A percentile compares a stretch with the other conserved stretches of the same genome.
These are phyloP conservation scores for Calliopum simillimum DNA, from an alignment of 2,888 invertebrate species.

Conservation along the genomic window DNA sequence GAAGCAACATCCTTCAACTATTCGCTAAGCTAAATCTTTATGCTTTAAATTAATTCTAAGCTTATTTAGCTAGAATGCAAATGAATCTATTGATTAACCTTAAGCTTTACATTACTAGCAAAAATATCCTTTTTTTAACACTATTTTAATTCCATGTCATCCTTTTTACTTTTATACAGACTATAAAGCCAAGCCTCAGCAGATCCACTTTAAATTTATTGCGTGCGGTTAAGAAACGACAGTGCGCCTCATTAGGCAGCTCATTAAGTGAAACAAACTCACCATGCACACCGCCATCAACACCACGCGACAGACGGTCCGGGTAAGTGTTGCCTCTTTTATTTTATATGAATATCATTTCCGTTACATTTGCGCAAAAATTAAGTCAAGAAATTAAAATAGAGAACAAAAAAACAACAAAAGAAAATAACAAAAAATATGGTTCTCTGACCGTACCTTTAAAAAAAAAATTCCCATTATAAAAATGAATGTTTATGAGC, in stretches of 20 bases:
- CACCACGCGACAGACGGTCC: conserved; percentile 65
- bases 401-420: no score
- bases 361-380: no score
- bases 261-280: conserved; percentile 67
- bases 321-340: conserved; percentile 58
- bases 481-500: neutral
- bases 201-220: conserved; percentile 66
- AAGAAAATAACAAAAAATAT: no score
- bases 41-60: neutral
- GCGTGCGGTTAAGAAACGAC: conserved; percentile 67
- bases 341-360: no score
- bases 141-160: neutral
- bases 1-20: no score
- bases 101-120: neutral
- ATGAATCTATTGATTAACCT: neutral
- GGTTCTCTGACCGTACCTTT: no score
- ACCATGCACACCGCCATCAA: conserved; percentile 67
- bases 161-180: conserved; percentile 53
- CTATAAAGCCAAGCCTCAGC: conserved; percentile 68
- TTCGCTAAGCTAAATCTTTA: no score
- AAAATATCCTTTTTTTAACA: neutral
- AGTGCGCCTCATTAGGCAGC: conserved; percentile 65
- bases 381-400: no score
- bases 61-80: neutral
- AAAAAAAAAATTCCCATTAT: no score